Conservation (phyloP, 2,113 vertebrate species). For the Thomomys bottae region DNA sequence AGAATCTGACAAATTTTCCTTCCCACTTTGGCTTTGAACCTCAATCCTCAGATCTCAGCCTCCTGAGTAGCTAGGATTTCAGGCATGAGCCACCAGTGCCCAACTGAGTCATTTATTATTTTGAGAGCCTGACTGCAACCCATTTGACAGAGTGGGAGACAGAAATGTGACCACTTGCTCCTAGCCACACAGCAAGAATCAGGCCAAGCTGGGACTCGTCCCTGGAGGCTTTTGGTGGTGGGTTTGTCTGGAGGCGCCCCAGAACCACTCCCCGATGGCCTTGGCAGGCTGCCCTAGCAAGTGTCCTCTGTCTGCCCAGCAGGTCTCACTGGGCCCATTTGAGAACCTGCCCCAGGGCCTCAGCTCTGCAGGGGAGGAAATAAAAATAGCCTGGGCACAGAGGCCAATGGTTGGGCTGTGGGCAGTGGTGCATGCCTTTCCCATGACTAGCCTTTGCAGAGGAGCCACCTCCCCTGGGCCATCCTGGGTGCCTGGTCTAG, state of each 20-base stretch:
- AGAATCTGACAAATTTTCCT: no score
- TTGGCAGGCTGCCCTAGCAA: background rate
- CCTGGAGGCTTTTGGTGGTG: rapidly evolving
- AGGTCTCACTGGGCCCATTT: background rate
- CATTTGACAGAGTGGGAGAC: background rate
- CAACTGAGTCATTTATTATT: no score
- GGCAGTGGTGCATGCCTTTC: slow-evolving; percentile 54
- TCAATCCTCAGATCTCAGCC: no score
- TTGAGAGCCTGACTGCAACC: background rate
- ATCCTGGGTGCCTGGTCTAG: background rate
- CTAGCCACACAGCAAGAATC: background rate
- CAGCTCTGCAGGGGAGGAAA: slow-evolving; percentile 24
- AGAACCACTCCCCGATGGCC: background rate
- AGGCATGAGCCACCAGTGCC: no score
- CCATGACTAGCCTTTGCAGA: background rate
- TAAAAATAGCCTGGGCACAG: slow-evolving; percentile 41
- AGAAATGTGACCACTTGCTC: background rate
- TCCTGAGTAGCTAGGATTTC: no score
- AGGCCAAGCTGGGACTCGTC: background rate
- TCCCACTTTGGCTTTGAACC: no score
- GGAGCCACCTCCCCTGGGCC: background rate
- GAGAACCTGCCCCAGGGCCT: slow-evolving; percentile 42
- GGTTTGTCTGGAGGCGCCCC: background rate
- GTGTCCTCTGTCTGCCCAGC: background rate
- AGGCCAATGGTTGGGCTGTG: background rate